Evolutionary conservation across 2,888 invertebrate genomes (phyloP).

Genomic region (Hypselothyrea guttata): DNA sequence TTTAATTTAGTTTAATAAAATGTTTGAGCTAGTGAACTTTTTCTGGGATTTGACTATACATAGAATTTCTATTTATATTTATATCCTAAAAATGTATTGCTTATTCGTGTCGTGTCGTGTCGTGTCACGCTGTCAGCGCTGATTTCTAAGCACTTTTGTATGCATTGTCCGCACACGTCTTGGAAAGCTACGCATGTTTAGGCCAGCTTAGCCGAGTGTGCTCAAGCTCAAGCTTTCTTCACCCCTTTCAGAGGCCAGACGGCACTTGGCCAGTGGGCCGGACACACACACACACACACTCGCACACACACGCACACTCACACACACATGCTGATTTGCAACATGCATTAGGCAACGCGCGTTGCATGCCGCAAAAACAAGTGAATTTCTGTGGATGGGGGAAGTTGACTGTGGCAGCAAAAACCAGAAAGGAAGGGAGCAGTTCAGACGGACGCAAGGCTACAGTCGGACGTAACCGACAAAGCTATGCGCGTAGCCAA

Average conservation of each 20-base stretch:
- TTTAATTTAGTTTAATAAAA: too few species aligned
- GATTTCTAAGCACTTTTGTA: conserved; percentile 13
- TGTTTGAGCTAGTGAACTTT: too few species aligned
- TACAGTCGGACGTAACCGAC: too few species aligned
- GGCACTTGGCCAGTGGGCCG: conserved; percentile 32
- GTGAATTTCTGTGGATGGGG: not conserved
- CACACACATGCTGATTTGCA: conserved; percentile 17
- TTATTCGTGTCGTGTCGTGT: too few species aligned
- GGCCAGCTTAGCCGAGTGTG: conserved; percentile 10
- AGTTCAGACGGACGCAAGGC: too few species aligned
- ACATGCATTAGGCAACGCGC: conserved; percentile 18
- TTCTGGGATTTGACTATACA: not conserved
- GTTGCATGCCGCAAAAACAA: not conserved
- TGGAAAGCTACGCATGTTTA: conserved; percentile 32
- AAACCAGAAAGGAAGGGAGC: too few species aligned
- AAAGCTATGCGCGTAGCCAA: too few species aligned
- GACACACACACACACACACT: conserved; percentile 11
- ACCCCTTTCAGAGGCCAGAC: conserved; percentile 11
- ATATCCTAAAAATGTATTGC: too few species aligned
- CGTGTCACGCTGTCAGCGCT: conserved; percentile 11
- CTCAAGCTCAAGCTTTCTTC: conserved; percentile 21
- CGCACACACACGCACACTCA: not conserved
- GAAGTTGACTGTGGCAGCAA: not conserved
- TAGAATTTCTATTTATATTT: too few species aligned
- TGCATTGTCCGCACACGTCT: conserved; percentile 43